These are phyloP conservation scores for Nibea albiflora DNA, from an alignment of 2,113 vertebrate genomes.

Conservation along the genomic window DNA sequence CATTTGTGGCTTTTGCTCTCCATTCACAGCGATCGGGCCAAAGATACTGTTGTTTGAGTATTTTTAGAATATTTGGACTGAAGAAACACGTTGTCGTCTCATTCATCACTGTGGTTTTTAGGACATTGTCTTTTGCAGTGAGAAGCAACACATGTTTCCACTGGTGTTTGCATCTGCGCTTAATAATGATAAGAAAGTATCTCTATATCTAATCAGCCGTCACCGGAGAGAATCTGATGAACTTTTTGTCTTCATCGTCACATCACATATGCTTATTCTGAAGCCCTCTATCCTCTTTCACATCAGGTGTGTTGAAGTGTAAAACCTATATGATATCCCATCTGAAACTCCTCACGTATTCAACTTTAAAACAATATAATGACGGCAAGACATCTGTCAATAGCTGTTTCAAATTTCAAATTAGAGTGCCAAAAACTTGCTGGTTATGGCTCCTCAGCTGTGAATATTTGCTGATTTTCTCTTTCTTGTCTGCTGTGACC, in stretches of 20 bases:
- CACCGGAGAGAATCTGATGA: not conserved
- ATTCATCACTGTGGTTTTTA: slow-evolving; percentile 40
- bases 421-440: not conserved
- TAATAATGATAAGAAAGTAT: not conserved
- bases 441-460: not conserved
- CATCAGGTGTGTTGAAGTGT: not conserved
- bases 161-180: not conserved
- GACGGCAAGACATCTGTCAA: not conserved
- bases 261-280: slow-evolving; percentile 25
- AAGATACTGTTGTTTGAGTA: slow-evolving; percentile 53
- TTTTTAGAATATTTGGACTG: slow-evolving; percentile 60
- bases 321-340: not conserved
- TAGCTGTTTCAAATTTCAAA: no score
- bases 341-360: not conserved
- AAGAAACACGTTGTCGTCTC: not conserved
- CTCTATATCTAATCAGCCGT: not conserved
- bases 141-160: slow-evolving; percentile 28
- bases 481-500: not conserved
- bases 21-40: slow-evolving; percentile 18
- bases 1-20: slow-evolving; percentile 48
- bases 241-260: not conserved
- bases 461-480: not conserved
- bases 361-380: not conserved
- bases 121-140: slow-evolving; percentile 1
- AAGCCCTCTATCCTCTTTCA: slow-evolving; percentile 22